Evolutionary conservation across 2,113 vertebrate genomes (phyloP), one percentile per base, ranked within the genome.

Genomic region (Amazona guildingii): DNA sequence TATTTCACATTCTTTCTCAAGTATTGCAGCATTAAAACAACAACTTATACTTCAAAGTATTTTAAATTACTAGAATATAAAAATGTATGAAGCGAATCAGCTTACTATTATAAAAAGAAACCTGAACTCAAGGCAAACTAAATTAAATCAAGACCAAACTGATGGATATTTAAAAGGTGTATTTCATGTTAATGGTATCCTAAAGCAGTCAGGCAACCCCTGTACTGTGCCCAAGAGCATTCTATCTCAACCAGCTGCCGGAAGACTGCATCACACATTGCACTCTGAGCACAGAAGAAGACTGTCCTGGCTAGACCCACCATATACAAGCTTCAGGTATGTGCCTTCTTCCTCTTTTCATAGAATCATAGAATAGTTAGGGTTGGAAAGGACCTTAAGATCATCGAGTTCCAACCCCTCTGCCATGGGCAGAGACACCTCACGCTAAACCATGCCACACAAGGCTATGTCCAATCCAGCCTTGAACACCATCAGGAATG

Each of bases 231-330:
- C 73, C 44, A 41, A 35, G 9, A 55, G 17, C 66, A 28, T n/a
- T 31, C 64, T 18, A 19, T 24, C 41, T n/a, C 43, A 43, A 6
- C 35, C 44, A 27, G 16, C 31, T 10, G 2, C 37, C 16, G 3
- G 41, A 54, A 84, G 52, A 17, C 13, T 10, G 52, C 20, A 27
- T 14, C 78, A 7, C 69, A 43, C 5, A 0, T 27, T 10, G 41
- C 0, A 0, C 31, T n/a, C 28, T 12, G 29, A 27, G 61, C 46
- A 21, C 15, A 0, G 10, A 33, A 20, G 49, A 11, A 39, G 9
- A 17, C 10, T 6, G 23, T 43, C 66, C 55, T 29, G 43, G 13
- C 66, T 78, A 46, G 10, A 48, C 31, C 19, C 20, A n/a, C 29
- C 1, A 0, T 0, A 23, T 59, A 27, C 73, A 49, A 31, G 13